Percentiles rank a stretch among this genome's conserved stretches.
Evolutionary conservation across 2,888 invertebrate species (phyloP).

Genomic region (Erebia epiphron): DNA sequence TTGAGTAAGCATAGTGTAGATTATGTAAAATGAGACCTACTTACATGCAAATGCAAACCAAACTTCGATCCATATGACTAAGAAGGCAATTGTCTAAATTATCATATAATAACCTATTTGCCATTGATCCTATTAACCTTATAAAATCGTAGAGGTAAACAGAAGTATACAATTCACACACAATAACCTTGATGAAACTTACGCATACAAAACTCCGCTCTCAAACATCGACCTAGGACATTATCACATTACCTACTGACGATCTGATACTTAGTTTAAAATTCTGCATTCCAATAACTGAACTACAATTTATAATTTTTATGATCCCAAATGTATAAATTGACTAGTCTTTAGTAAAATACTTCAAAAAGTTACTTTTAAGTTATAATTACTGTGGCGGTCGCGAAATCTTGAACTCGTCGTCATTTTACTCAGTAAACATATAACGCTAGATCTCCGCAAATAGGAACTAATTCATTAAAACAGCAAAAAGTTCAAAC

Average conservation of each 20-base stretch:
- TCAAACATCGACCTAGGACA: no score
- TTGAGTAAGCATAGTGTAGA: background rate
- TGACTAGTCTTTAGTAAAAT: background rate
- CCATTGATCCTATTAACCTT: background rate
- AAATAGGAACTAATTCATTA: background rate
- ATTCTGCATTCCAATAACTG: no score
- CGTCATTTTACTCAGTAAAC: no score
- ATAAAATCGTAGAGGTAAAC: background rate
- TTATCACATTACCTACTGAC: no score
- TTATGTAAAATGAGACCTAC: background rate
- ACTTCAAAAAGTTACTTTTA: background rate
- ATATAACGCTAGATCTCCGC: no score
- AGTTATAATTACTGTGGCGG: no score
- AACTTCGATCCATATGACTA: no score
- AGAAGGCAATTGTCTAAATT: background rate
- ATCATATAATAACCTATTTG: background rate
- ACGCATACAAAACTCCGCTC: background rate
- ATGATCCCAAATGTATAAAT: no score
- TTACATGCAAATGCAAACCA: background rate
- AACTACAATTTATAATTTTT: no score
- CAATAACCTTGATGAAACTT: background rate
- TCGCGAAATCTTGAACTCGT: no score
- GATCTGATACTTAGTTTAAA: no score
- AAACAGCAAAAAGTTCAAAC: conserved; percentile 17
- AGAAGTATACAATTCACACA: background rate